Percentiles rank a stretch among this genome's conserved stretches.
Evolutionary conservation across 2,888 invertebrate species (phyloP).

Genomic region (Synergus japonicus): DNA sequence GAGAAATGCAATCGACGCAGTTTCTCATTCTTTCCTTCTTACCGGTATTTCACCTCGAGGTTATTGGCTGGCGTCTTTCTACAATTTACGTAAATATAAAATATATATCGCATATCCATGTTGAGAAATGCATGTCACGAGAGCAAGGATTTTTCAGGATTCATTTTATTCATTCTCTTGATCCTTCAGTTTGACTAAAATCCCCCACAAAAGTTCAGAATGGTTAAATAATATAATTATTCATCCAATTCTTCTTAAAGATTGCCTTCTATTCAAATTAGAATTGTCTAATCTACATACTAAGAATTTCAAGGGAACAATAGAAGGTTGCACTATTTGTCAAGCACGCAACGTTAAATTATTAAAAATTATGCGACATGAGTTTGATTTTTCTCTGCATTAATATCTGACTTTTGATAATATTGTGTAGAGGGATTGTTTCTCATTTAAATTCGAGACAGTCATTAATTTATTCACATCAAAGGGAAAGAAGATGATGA

Average conservation of each 20-base stretch:
- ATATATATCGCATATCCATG: background rate
- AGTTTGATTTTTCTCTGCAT: background rate
- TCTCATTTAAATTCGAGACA: conserved; percentile 19
- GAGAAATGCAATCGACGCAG: conserved; percentile 17
- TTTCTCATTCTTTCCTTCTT: background rate
- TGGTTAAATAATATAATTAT: too few relatives aligned
- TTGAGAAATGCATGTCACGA: too few relatives aligned
- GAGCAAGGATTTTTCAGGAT: too few relatives aligned
- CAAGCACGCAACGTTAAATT: background rate
- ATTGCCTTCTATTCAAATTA: too few relatives aligned
- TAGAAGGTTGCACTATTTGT: conserved; percentile 4
- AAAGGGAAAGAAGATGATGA: background rate
- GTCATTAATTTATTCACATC: conserved; percentile 32
- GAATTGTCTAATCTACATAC: background rate
- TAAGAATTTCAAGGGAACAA: conserved; percentile 1
- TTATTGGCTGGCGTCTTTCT: background rate
- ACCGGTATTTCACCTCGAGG: conserved; percentile 18
- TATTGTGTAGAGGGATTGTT: conserved; percentile 21
- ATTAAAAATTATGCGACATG: conserved; percentile 19
- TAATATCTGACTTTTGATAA: background rate
- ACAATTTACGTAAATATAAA: conserved; percentile 31
- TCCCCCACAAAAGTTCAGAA: too few relatives aligned
- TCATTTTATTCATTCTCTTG: too few relatives aligned
- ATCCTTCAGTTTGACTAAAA: too few relatives aligned
- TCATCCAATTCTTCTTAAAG: too few relatives aligned